Base-by-base conservation (phyloP, 2,797 vertebrate genomes). In the Crenichthys baileyi region DNA sequence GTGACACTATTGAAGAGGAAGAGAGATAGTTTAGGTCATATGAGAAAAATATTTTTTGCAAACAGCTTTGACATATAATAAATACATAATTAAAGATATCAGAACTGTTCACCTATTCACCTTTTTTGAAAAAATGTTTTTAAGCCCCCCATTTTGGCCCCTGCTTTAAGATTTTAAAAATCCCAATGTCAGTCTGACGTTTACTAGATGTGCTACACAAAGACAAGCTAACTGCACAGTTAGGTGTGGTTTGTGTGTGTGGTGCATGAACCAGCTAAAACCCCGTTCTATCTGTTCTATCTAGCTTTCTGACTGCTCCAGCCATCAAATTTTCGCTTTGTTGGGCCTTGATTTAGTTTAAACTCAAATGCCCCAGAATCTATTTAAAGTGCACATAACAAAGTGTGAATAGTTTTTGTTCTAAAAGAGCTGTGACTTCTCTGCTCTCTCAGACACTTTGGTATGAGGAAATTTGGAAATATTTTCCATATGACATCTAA, bases 211-310 rank as follows among this genome's bases (percentile, higher is more conserved):
- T 9, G 51, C 61, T 60, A 39, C 79, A 82, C 65, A 89, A 75
- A 80, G 81, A 78, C 71, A 75, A 75, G 70, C 56, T 24, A 29
- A 70, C 51, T 50, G 68, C 46, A 71, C 71, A 85, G 68, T 76
- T 68, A 79, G 70, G 60, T 58, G 67, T 72, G 67, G n/a, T n/a
- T n/a, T n/a, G n/a, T n/a, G n/a, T n/a, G 44, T 44, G 44, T n/a
- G n/a, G 46, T 53, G 18, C 1, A 7, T 68, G 82, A 71, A 87
- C 86, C 76, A 76, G 55, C 2, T 73, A 18, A 90, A n/a, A 80
- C 78, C 73, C 60, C 80, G 84, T 46, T 83, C 81, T 73, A 65
- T 75, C 36, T 86, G 77, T 71, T n/a, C n/a, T n/a, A n/a, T n/a
- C n/a, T n/a, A n/a, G 24, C 26, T 74, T 44, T 73, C 29, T n/a